Evolutionary conservation across 2,113 vertebrate genomes (phyloP), one percentile per base, ranked within the genome.

Genomic region (Sturnus vulgaris): DNA sequence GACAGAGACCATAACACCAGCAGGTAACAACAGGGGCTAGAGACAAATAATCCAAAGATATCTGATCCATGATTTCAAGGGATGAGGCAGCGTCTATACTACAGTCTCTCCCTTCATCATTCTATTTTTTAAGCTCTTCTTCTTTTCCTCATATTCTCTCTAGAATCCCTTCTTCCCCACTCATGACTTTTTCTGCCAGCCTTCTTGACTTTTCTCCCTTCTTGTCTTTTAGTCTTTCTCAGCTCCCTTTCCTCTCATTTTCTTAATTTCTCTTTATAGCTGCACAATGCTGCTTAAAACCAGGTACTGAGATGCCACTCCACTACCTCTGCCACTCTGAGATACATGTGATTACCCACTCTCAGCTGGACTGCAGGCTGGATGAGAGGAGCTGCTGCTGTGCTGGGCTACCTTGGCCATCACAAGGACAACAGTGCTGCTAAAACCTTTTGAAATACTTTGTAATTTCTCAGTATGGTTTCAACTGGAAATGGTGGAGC

Each of bases 261-360:
- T 56, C 46, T 31, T 37, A 49, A 47, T 77, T 88, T 82, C 24
- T 60, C 27, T 44, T 60, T 44, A 12, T 9, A 76, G 24, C 13
- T 65, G 21, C 28, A 28, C 31, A 35, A 53, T 14, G 35, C 47
- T 73, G 42, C 40, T 78, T 40, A 42, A 87, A 82, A 37, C 2
- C 35, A 71, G 8, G 47, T 63, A 31, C 31, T 44, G 63, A 92
- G 47, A 63, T 27, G 24, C 47, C 71, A 42, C 49, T 77, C 2
- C 3, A 3, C 15, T 31, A 53, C 37, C 39, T 75, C 44, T 44
- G 50, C 25, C 31, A 15, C 18, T 27, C 47, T 52, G 27, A 59
- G 50, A 39, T 4, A 11, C 1, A 30, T 1, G 13, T 68, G 16
- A 33, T 42, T 6, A 2, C 16, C 13, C 31, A 31, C 16, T 10